phyloP scores from a whole-genome alignment of 2,888 invertebrate genomes.

The Pollenia griseotomentosa region DNA sequence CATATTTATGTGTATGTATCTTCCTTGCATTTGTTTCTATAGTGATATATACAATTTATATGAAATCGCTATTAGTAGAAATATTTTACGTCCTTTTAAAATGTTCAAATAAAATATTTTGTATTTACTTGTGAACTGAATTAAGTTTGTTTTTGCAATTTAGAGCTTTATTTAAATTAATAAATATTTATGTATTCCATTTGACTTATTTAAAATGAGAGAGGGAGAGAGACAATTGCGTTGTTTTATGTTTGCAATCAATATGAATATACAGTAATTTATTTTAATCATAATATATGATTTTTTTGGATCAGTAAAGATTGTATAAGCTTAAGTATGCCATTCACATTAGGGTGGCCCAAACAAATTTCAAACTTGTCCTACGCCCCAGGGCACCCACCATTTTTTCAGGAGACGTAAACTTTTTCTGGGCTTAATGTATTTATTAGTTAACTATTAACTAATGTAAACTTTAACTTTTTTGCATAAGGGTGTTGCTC shows the following conservation, averaged over 20 bases:
- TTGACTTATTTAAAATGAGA: constrained; percentile 38
- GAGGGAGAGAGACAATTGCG: background rate
- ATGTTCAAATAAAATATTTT: constrained; percentile 27
- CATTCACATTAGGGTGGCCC: no score
- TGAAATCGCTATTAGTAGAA: constrained; percentile 3
- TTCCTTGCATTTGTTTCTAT: background rate
- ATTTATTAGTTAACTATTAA: no score
- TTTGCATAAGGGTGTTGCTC: no score
- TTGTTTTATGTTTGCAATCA: constrained; percentile 44
- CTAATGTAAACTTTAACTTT: no score
- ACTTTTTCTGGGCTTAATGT: no score
- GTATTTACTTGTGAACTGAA: background rate
- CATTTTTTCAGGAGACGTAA: no score
- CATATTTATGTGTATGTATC: background rate
- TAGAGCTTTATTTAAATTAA: constrained; percentile 54
- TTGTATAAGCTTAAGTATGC: no score
- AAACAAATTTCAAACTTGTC: no score
- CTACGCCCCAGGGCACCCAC: no score
- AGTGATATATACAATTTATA: background rate
- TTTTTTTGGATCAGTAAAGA: background rate
- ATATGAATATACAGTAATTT: constrained; percentile 47
- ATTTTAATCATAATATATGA: constrained; percentile 54
- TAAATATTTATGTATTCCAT: constrained; percentile 45
- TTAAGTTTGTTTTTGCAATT: constrained; percentile 37
- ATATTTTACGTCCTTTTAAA: background rate